A percentile compares a stretch with the other conserved stretches of the same genome.
These are phyloP conservation scores for Paradoxurus hermaphroditus DNA, from an alignment of 2,113 vertebrate species.

Conservation along the genomic window DNA sequence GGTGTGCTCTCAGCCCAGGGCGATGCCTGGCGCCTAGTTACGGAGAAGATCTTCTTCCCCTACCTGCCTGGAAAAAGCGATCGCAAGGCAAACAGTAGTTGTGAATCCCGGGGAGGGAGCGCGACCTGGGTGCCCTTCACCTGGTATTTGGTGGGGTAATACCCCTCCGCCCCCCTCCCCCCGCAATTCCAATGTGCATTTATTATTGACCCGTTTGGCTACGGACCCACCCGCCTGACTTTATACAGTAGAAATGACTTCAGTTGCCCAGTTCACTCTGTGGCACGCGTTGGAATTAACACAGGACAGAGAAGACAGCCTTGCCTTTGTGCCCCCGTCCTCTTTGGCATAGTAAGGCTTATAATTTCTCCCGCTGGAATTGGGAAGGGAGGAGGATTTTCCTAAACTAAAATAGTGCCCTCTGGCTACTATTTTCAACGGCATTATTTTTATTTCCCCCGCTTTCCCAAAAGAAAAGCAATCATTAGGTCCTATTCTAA, in stretches of 20 bases:
- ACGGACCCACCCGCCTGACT: not conserved
- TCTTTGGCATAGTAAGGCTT: not conserved
- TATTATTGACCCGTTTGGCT: not conserved
- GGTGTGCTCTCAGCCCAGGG: not conserved
- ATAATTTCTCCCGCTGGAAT: not conserved
- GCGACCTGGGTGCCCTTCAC: not conserved
- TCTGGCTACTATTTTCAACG: not conserved
- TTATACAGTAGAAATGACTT: not conserved
- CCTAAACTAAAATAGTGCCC: not conserved
- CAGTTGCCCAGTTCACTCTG: not conserved
- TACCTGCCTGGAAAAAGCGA: not conserved
- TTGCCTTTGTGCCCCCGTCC: rapidly evolving
- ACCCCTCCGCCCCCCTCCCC: rapidly evolving
- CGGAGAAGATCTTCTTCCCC: rapidly evolving
- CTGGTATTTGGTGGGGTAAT: not conserved
- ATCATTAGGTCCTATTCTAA: not conserved
- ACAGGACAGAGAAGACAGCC: not conserved
- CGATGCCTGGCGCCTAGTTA: not conserved
- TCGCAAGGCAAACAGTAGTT: not conserved
- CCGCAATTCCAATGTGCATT: rapidly evolving
- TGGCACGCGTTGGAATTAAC: not conserved
- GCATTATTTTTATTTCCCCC: not conserved
- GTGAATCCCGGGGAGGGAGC: not conserved
- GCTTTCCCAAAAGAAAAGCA: not conserved
- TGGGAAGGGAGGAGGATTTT: not conserved